Evolutionary conservation across 2,797 vertebrate genomes (phyloP).

Genomic region (Phataginus tricuspis): DNA sequence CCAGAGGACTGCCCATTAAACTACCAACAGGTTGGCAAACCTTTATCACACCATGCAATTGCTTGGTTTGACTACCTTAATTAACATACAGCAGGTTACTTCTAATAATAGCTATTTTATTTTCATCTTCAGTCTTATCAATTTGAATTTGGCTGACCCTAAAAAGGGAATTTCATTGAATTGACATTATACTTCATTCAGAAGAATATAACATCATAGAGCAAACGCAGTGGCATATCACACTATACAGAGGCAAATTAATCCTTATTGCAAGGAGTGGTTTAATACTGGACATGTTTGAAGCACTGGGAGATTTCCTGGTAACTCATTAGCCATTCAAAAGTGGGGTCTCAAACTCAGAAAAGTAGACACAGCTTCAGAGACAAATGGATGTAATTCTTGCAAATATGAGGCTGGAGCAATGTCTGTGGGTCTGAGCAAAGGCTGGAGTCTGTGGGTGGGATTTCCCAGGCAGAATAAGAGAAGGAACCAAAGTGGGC

Average conservation of each 20-base stretch:
- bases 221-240: not conserved
- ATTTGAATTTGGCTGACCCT: slow-evolving; percentile 29
- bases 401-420: not conserved
- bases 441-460: not conserved
- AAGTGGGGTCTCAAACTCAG: not conserved
- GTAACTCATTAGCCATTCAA: not conserved
- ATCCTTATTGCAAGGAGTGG: not conserved
- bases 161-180: not conserved
- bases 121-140: slow-evolving; percentile 5
- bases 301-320: not conserved
- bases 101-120: slow-evolving; percentile 45
- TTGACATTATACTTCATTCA: not conserved
- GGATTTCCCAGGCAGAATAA: not conserved
- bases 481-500: not conserved
- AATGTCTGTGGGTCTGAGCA: not conserved
- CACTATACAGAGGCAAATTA: not conserved
- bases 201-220: slow-evolving; percentile 13
- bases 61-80: not conserved
- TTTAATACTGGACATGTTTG: not conserved
- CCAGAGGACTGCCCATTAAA: not conserved
- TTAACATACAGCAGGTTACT: slow-evolving; percentile 7
- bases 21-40: not conserved
- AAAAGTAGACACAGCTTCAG: not conserved
- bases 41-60: not conserved
- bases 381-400: not conserved